These are phyloP conservation scores for Caretta caretta DNA, from an alignment of 2,113 vertebrate genomes.

Conservation along the genomic window DNA sequence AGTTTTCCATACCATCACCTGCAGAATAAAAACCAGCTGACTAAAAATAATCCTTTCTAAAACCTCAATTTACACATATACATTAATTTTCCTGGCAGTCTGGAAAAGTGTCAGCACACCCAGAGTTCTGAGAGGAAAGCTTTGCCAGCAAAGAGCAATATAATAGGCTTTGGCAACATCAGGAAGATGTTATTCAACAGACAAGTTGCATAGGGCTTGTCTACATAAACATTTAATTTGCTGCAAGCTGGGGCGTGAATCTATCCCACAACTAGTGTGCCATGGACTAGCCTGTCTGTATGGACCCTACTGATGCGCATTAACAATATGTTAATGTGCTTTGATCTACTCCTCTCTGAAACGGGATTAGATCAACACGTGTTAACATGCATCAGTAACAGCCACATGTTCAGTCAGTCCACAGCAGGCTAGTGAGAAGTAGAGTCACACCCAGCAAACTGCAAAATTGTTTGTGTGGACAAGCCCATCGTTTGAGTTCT, in stretches of 20 bases:
- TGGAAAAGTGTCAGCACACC: not conserved
- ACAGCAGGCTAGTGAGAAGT: not conserved
- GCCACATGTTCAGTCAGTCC: not conserved
- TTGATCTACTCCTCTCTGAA: not conserved
- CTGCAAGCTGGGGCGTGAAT: not conserved
- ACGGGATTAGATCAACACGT: not conserved
- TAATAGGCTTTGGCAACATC: not conserved
- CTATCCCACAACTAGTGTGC: not conserved
- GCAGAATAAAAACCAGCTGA: conserved; percentile 24
- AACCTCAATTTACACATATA: not conserved
- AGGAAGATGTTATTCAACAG: not conserved
- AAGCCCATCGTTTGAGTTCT: not conserved
- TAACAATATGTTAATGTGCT: not conserved
- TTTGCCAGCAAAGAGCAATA: not conserved
- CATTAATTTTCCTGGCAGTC: not conserved
- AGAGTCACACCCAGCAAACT: not conserved
- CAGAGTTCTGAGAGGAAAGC: not conserved
- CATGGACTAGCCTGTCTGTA: not conserved
- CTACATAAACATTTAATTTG: not conserved
- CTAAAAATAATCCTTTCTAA: not conserved
- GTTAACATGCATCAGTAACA: not conserved
- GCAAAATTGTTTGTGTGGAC: too few relatives aligned
- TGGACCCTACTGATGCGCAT: not conserved
- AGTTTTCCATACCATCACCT: conserved; percentile 98
- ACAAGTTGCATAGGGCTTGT: not conserved